phyloP scores from a whole-genome alignment of 2,797 vertebrate species.

The Crocodylus rhombifer region DNA sequence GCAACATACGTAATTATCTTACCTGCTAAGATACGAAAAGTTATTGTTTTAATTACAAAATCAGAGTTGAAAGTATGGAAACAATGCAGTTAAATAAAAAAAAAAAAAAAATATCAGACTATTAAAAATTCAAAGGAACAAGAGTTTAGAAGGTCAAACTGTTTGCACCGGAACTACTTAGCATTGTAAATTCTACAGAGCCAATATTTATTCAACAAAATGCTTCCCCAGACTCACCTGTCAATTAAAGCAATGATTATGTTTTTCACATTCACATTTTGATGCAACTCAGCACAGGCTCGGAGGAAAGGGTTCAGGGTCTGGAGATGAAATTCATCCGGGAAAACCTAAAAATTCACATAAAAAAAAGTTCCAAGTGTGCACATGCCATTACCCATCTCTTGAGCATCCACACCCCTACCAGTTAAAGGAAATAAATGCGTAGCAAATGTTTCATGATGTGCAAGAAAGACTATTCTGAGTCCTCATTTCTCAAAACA shows the following conservation, averaged over 20 bases:
- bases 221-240: conserved; percentile 83
- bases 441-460: background rate
- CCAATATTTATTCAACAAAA: conserved; percentile 13
- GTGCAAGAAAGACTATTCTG: background rate
- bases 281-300: conserved; percentile 97
- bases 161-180: conserved; percentile 20
- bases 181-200: background rate
- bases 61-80: background rate
- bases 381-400: conserved; percentile 1
- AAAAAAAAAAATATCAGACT: background rate
- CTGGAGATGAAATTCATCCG: conserved; percentile 99
- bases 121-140: background rate
- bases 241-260: conserved; percentile 99
- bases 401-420: conserved; percentile 32
- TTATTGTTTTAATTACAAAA: background rate
- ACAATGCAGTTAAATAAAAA: background rate
- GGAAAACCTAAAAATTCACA: conserved; percentile 90
- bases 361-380: conserved; percentile 27
- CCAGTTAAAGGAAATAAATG: background rate
- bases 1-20: background rate
- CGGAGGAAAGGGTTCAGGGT: conserved; percentile 97
- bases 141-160: background rate
- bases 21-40: background rate
- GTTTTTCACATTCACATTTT: conserved; percentile 99
- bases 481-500: background rate